Conservation (phyloP, 2,888 invertebrate species). For the Drosophila demipolita region DNA sequence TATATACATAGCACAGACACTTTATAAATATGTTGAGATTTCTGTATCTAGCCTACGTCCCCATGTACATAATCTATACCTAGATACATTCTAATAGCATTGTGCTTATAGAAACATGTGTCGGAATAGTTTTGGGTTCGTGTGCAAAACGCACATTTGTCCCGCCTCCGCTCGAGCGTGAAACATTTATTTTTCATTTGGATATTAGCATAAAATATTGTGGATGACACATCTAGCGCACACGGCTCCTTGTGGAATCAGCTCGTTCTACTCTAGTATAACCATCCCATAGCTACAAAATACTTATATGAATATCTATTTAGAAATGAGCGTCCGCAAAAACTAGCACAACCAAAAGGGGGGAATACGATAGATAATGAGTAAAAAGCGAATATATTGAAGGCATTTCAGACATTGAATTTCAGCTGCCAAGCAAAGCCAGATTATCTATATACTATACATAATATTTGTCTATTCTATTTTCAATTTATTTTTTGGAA, state of each 20-base stretch:
- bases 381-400: slow-evolving; percentile 58
- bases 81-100: slow-evolving; percentile 16
- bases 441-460: slow-evolving; percentile 39
- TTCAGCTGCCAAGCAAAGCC: slow-evolving; percentile 62
- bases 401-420: slow-evolving; percentile 59
- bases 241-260: slow-evolving; percentile 32
- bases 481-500: slow-evolving; percentile 74
- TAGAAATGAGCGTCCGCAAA: slow-evolving; percentile 61
- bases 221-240: slow-evolving; percentile 79
- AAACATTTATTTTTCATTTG: slow-evolving; percentile 71
- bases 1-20: slow-evolving; percentile 47
- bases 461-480: slow-evolving; percentile 59
- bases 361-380: slow-evolving; percentile 37
- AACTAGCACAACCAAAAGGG: slow-evolving; percentile 49
- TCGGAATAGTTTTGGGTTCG: slow-evolving; percentile 63
- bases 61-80: slow-evolving; percentile 12
- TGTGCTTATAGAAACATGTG: slow-evolving; percentile 48
- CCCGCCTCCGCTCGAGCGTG: slow-evolving; percentile 79
- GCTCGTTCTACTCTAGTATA: slow-evolving; percentile 30
- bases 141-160: slow-evolving; percentile 77
- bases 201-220: slow-evolving; percentile 80
- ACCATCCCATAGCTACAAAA: slow-evolving; percentile 40
- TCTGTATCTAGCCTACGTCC: slow-evolving; percentile 30
- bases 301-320: slow-evolving; percentile 34
- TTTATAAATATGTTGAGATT: slow-evolving; percentile 55